phyloP scores from a whole-genome alignment of 2,113 vertebrate species.

The Spea multiplicata region DNA sequence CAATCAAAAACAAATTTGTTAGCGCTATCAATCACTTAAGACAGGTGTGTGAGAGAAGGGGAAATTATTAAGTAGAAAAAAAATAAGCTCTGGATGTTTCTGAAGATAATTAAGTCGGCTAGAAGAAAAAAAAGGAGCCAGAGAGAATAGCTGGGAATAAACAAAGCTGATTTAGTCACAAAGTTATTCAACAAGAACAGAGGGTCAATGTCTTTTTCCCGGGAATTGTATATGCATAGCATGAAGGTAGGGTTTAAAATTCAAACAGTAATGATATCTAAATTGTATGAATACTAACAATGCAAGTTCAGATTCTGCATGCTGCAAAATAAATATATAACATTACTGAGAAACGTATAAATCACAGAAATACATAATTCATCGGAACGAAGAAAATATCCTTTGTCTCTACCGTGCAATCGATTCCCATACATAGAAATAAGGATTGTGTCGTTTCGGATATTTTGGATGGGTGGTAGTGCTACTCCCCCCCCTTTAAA shows the following conservation, averaged over 20 bases:
- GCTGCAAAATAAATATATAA: constrained; percentile 44
- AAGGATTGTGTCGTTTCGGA: neutral
- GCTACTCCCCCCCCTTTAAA: too few species aligned
- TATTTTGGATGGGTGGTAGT: neutral
- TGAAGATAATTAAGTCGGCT: constrained; percentile 41
- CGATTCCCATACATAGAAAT: constrained; percentile 38
- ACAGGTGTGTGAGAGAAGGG: constrained; percentile 17
- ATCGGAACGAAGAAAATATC: constrained; percentile 29
- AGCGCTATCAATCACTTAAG: neutral
- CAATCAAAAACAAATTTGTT: neutral
- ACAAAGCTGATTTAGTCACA: constrained; percentile 40
- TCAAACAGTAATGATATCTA: constrained; percentile 43
- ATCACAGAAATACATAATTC: constrained; percentile 45
- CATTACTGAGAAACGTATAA: constrained; percentile 39
- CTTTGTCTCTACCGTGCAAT: constrained; percentile 31
- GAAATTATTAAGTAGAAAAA: constrained; percentile 6
- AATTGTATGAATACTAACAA: constrained; percentile 48
- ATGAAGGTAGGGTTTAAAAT: constrained; percentile 29
- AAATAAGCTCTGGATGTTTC: constrained; percentile 7
- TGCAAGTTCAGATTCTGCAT: constrained; percentile 23
- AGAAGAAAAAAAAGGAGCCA: constrained; percentile 14
- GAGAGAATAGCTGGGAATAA: constrained; percentile 21
- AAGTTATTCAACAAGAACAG: constrained; percentile 22
- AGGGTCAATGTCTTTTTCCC: constrained; percentile 22
- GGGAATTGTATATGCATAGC: constrained; percentile 33